Percentiles rank a stretch among this genome's conserved stretches.
These are phyloP conservation scores for Rhaphigaster nebulosa DNA, from an alignment of 2,888 invertebrate species.

Conservation along the genomic window DNA sequence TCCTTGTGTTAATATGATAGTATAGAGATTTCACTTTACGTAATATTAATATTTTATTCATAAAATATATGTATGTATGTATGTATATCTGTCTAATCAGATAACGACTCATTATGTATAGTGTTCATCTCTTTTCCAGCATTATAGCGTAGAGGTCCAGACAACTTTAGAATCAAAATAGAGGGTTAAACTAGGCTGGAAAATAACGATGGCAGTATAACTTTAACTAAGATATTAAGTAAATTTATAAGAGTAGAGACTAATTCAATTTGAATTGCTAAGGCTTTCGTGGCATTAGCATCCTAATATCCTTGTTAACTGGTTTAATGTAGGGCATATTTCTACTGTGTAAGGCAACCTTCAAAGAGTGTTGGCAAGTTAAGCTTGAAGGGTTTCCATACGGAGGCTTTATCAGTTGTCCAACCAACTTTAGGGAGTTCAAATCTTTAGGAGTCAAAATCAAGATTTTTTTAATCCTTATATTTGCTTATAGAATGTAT, in stretches of 20 bases:
- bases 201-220: background rate
- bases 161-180: background rate
- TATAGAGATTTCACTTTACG: too few species aligned
- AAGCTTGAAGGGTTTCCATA: background rate
- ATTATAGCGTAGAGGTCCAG: background rate
- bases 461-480: too few species aligned
- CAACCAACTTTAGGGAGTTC: background rate
- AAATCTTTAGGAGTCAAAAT: too few species aligned
- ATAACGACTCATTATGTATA: too few species aligned
- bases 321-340: background rate
- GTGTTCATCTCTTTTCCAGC: too few species aligned
- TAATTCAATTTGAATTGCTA: slow-evolving; percentile 40
- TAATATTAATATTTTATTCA: too few species aligned
- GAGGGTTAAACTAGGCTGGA: background rate
- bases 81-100: too few species aligned
- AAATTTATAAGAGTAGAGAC: background rate
- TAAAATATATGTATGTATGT: too few species aligned
- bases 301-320: background rate
- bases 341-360: background rate
- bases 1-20: too few species aligned
- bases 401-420: background rate
- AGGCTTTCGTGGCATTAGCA: background rate
- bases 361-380: background rate
- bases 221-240: background rate
- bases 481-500: too few species aligned